Evolutionary conservation across 2,113 vertebrate genomes (phyloP), one percentile per base, ranked within the genome.

Genomic region (Carettochelys insculpta): DNA sequence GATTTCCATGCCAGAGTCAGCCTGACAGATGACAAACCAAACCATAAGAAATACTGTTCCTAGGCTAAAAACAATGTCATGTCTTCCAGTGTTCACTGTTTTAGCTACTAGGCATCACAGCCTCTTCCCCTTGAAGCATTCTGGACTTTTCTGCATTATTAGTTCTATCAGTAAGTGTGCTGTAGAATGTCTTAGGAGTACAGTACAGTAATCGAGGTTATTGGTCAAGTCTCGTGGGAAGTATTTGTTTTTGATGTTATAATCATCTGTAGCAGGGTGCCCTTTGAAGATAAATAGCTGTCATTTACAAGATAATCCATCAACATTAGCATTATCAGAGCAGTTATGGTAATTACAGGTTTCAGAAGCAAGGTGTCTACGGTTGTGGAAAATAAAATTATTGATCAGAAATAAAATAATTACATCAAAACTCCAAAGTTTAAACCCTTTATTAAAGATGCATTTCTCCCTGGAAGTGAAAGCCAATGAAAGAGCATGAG

Each of bases 361-460:
- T 90, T 93, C n/a, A 86, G 82, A 82, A 84, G 12, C 19, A 82
- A 14, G 2, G 75, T 89, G 5, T 80, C 89, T 58, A 24, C 25
- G 79, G 82, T 91, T 80, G 53, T 5, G 43, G n/a, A 48, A 88
- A 87, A 87, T 71, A 83, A 87, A 80, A 81, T 58, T 81, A 77
- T 76, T 79, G 78, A 87, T 94, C 12, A 86, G 80, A 96, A 83
- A 3, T 47, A 81, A 41, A 85, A 80, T 51, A 90, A 84, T 90
- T 85, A 8, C 65, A 41, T 58, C 5, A 8, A 45, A 75, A 6
- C 1, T 9, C 83, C 82, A 65, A 22, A 52, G 53, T 71, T 34
- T 38, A 82, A 43, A 54, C 14, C 27, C 71, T 68, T 82, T 87
- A 87, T 84, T 86, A 82, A 80, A 68, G 22, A 27, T 29, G 47